phyloP scores from a whole-genome alignment of 2,113 vertebrate genomes.

The Malaclemys terrapin region DNA sequence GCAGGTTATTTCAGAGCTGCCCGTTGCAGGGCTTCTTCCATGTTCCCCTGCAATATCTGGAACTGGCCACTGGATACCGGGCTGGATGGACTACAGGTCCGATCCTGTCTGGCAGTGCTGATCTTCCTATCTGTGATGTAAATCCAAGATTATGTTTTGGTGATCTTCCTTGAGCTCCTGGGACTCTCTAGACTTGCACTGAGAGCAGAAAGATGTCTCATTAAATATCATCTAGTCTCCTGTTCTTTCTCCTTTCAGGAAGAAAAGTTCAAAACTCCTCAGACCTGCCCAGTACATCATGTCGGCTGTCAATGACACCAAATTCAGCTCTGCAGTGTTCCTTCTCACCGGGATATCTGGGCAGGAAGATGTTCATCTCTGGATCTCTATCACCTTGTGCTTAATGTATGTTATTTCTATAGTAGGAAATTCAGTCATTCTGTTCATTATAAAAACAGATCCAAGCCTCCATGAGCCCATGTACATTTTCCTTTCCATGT shows the following conservation, averaged over 20 bases:
- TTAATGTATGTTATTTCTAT: background rate
- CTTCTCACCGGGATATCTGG: background rate
- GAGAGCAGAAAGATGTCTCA: no score
- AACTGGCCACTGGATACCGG: background rate
- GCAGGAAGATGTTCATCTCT: background rate
- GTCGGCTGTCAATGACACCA: background rate
- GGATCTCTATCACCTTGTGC: background rate
- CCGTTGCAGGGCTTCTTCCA: background rate
- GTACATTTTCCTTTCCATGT: background rate
- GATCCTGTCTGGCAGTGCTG: background rate
- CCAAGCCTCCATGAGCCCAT: background rate
- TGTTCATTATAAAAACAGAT: background rate
- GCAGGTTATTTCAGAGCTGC: no score
- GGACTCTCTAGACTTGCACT: no score
- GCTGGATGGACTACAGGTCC: background rate
- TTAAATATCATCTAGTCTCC: background rate
- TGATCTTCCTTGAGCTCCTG: background rate
- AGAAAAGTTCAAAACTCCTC: background rate
- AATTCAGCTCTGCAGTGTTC: background rate
- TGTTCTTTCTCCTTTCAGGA: background rate
- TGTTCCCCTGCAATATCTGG: rapidly evolving
- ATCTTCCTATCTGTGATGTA: background rate
- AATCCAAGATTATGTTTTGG: background rate
- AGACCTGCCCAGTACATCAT: background rate
- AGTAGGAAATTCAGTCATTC: background rate